Evolutionary conservation across 2,113 vertebrate genomes (phyloP).

Genomic region (Apodemus sylvaticus): DNA sequence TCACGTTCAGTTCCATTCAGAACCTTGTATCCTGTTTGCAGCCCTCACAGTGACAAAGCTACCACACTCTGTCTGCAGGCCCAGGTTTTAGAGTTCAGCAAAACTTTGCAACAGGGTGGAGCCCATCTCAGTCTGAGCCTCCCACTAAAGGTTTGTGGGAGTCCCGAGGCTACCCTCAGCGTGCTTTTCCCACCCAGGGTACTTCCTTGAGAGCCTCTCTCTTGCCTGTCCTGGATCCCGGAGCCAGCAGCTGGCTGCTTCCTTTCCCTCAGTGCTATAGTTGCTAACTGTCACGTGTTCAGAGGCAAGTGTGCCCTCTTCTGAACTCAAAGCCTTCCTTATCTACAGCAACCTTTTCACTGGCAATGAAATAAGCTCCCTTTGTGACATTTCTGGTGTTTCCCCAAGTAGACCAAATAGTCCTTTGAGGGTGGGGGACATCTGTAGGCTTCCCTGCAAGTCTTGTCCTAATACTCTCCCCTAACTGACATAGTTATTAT

Average conservation of each 20-base stretch:
- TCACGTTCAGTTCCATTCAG: background rate
- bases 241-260: background rate
- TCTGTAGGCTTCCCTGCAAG: background rate
- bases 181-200: background rate
- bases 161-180: background rate
- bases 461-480: background rate
- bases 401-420: constrained; percentile 2
- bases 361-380: background rate
- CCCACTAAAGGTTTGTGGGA: too few species aligned
- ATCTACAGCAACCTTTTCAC: background rate
- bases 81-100: background rate
- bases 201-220: background rate
- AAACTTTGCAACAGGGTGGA: background rate
- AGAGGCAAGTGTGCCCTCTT: background rate
- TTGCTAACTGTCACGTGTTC: background rate
- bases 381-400: constrained; percentile 9
- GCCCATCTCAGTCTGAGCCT: background rate
- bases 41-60: background rate
- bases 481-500: background rate
- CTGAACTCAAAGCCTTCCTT: background rate
- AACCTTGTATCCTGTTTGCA: background rate
- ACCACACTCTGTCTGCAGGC: background rate
- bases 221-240: background rate
- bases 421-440: background rate
- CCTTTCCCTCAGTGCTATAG: background rate